Evolutionary conservation across 2,113 vertebrate species (phyloP).

Genomic region (Charina bottae): DNA sequence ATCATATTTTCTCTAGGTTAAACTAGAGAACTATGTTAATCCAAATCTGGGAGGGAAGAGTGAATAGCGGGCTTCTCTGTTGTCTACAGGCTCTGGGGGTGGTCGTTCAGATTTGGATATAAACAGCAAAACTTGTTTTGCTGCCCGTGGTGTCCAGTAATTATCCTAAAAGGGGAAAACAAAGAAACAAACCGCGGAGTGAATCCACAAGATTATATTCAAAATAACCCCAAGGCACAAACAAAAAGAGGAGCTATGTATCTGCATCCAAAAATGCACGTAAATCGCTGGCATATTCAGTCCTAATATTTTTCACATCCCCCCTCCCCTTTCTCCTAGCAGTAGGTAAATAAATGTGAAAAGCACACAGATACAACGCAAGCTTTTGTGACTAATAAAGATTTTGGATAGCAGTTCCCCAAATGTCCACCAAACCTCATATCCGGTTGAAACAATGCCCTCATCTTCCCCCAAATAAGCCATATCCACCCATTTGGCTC

Average conservation of each 20-base stretch:
- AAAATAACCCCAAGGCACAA: background rate
- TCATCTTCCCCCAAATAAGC: background rate
- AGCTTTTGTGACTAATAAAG: background rate
- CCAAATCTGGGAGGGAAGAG: background rate
- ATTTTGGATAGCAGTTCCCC: background rate
- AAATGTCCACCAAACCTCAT: background rate
- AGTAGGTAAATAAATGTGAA: background rate
- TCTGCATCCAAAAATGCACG: background rate
- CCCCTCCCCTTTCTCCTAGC: background rate
- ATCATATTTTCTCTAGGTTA: background rate
- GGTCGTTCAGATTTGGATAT: background rate
- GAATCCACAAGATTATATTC: background rate
- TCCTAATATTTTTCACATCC: background rate
- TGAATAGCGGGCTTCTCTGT: background rate
- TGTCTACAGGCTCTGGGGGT: too few species aligned
- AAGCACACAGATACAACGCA: background rate
- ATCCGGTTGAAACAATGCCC: background rate
- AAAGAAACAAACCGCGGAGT: background rate
- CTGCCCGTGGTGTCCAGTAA: background rate
- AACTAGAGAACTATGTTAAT: background rate
- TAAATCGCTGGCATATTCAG: background rate
- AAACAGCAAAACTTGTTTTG: slow-evolving; percentile 8
- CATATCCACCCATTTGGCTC: background rate
- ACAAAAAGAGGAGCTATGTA: background rate
- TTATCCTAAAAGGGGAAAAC: background rate